Evolutionary conservation across 2,113 vertebrate species (phyloP), one percentile per base, ranked within the genome.

Genomic region (Phainopepla nitens): DNA sequence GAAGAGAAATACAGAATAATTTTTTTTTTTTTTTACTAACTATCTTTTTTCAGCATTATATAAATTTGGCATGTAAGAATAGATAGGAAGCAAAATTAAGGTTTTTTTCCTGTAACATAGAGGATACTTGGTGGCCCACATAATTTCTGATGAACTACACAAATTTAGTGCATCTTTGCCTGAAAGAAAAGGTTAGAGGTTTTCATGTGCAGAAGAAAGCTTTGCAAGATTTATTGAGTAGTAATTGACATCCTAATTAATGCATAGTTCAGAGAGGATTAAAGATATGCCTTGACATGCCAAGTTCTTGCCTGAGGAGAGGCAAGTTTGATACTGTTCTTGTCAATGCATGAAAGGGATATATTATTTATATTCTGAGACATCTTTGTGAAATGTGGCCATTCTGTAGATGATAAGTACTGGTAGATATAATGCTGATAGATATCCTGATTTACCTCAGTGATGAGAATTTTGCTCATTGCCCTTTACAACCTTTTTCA

Each of bases 231-330:
- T 35, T 45, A 36, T 89, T 96, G 91, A 94, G 70, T 89, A 96
- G 69, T 92, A 96, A 96, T 95, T 96, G 84, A 64, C 82, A 90
- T 85, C 80, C 75, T 12, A 76, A 16, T 82, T 83, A 50, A 45
- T 89, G 57, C 71, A 84, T 51, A 96, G 49, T 88, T 94, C 50
- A 95, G 68, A 81, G 27, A 78, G 69, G 47, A 83, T 91, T 62
- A 83, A 93, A 92, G 70, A 97, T 45, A 35, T 36, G 92, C 92
- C 83, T 97, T 97, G 94, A 95, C 93, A 89, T 96, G 82, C 93
- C 96, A 97, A 77, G 47, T 86, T 96, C 91, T 96, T 96, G 78
- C 94, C 96, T 76, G 70, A 97, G 92, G 96, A 95, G 80, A 95
- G 88, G 68, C 56, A 91, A 92, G 76, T 96, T 96, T 96, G 49